A percentile compares a stretch with the other conserved stretches of the same genome.
Conservation (phyloP, 2,888 invertebrate genomes). For the Timema podura region DNA sequence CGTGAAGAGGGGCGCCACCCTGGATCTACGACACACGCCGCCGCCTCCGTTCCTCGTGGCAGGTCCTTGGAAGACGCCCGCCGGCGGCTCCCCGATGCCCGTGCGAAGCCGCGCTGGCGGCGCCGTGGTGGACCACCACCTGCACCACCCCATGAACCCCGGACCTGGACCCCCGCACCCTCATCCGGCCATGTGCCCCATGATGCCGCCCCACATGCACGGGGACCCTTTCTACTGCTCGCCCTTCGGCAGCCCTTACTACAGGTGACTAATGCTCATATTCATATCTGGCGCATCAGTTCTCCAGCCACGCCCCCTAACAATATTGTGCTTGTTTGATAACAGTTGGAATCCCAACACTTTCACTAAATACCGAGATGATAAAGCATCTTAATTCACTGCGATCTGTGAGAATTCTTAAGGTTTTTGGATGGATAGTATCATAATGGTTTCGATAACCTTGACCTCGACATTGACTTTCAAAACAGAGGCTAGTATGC, state of each 20-base stretch:
- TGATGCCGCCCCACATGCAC: constrained; percentile 45
- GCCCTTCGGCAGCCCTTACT: constrained; percentile 55
- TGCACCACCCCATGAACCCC: constrained; percentile 40
- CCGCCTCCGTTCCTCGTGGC: constrained; percentile 41
- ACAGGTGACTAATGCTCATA: constrained; percentile 47
- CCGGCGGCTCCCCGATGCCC: constrained; percentile 36
- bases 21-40: constrained; percentile 48
- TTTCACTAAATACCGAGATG: too few species aligned
- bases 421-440: too few species aligned
- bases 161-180: constrained; percentile 42
- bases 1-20: constrained; percentile 43
- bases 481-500: too few species aligned
- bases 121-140: constrained; percentile 9
- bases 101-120: constrained; percentile 35
- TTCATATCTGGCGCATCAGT: not conserved
- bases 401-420: too few species aligned
- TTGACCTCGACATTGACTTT: too few species aligned
- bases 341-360: too few species aligned
- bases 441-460: too few species aligned
- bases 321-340: too few species aligned
- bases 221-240: constrained; percentile 57
- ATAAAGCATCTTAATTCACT: too few species aligned
- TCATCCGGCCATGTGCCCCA: constrained; percentile 43
- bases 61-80: constrained; percentile 48
- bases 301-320: not conserved